Percentiles rank a stretch among this genome's conserved stretches.
These are phyloP conservation scores for Phaethon lepturus DNA, from an alignment of 2,113 vertebrate genomes.

Conservation along the genomic window DNA sequence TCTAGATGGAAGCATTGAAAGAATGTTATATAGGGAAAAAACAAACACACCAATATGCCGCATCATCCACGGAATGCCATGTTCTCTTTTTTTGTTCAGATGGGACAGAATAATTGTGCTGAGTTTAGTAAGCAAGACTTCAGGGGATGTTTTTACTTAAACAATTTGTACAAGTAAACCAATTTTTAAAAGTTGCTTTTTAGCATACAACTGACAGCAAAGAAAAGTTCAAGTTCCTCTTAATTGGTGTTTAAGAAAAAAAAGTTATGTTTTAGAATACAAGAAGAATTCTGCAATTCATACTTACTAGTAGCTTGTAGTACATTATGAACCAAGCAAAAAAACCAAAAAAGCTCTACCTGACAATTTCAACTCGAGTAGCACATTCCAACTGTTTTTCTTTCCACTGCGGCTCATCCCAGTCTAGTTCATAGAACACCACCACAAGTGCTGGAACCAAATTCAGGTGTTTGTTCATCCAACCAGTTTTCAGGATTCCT, in stretches of 20 bases:
- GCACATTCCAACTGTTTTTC: slow-evolving; percentile 97
- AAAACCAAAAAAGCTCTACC: slow-evolving; percentile 71
- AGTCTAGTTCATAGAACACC: slow-evolving; percentile 97
- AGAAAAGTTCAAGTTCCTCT: neutral
- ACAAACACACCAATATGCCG: neutral
- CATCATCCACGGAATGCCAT: neutral
- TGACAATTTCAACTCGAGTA: slow-evolving; percentile 96
- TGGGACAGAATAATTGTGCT: neutral
- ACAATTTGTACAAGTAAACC: neutral
- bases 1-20: neutral
- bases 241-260: neutral
- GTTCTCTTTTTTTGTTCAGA: neutral
- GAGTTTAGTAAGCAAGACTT: neutral
- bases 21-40: neutral
- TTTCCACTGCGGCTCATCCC: slow-evolving; percentile 98
- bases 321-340: neutral
- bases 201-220: neutral
- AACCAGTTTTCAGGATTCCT: slow-evolving; percentile 95
- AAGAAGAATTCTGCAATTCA: neutral
- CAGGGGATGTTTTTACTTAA: neutral
- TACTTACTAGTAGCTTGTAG: neutral
- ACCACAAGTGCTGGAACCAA: slow-evolving; percentile 95
- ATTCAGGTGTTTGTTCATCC: slow-evolving; percentile 99
- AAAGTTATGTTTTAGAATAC: accelerated
- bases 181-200: neutral